These are phyloP conservation scores for Diarsia mendica DNA, from an alignment of 2,888 invertebrate species.

Conservation along the genomic window DNA sequence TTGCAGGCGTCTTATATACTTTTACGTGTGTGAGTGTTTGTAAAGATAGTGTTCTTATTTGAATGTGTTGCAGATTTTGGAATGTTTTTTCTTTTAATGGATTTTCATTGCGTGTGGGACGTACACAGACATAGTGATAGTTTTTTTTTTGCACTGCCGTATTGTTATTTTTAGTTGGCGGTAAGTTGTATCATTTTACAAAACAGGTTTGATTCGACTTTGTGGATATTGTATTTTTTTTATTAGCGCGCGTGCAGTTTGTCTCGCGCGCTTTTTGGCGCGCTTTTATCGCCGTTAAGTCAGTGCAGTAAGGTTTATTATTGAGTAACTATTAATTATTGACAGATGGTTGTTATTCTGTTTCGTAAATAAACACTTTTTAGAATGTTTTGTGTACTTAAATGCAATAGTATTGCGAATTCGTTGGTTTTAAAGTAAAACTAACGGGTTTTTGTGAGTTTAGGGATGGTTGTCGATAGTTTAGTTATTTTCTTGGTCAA, in stretches of 20 bases:
- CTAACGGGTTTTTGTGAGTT: neutral
- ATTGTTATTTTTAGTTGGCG: conserved; percentile 56
- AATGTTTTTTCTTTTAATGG: conserved; percentile 40
- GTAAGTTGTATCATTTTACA: conserved; percentile 30
- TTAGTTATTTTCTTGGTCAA: neutral
- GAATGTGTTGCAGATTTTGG: conserved; percentile 54
- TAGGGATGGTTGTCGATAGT: neutral
- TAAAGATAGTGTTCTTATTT: conserved; percentile 28
- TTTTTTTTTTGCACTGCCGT: conserved; percentile 36
- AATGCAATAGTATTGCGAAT: neutral
- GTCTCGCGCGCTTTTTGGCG: conserved; percentile 19
- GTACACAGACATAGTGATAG: conserved; percentile 19
- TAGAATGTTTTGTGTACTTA: conserved; percentile 4
- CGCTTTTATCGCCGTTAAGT: conserved; percentile 48
- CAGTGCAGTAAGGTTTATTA: conserved; percentile 44
- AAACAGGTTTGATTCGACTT: conserved; percentile 26
- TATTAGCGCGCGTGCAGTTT: conserved; percentile 22
- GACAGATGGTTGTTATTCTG: conserved; percentile 22
- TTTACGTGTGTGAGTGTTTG: conserved; percentile 62
- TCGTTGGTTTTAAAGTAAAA: neutral
- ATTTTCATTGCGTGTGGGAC: conserved; percentile 49
- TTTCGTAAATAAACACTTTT: conserved; percentile 36
- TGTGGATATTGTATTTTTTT: conserved; percentile 25
- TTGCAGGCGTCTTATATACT: conserved; percentile 67
- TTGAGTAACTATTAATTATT: conserved; percentile 31